Base-by-base conservation (phyloP, 1,140 invertebrate genomes). In the Oncopodura yosiiana region DNA sequence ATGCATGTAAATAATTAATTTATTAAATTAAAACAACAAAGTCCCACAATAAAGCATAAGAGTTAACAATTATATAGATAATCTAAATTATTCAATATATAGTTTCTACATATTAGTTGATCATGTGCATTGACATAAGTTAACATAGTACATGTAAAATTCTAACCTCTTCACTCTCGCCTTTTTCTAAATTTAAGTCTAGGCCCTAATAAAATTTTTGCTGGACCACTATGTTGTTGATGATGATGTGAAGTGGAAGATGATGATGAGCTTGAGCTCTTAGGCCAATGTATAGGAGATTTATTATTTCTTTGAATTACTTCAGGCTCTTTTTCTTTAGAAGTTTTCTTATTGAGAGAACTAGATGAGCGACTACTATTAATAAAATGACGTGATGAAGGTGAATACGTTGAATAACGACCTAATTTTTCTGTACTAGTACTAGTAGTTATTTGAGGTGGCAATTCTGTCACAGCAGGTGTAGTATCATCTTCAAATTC, bases 121-220 rank as follows among this genome's bases (percentile, higher is more conserved):
- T 38, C n/a, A 38, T 39, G 30, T 8, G 30, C 30, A 34, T 34
- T 34, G 14, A 14, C 14, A 8, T 34, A 34, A 34, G 30, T 8
- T 14, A 8, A 34, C 14, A 34, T 14, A 34, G 6, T 34, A 8
- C 6, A 34, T 8, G 14, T 34, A 34, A 14, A 14, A 34, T 8
- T 8, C 14, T 34, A 34, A 34, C 14, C 14, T 34, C 30, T 34
- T 34, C n/a, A n/a, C n/a, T n/a, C n/a, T n/a, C n/a, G n/a, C 43
- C 24, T 55, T 26, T 36, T 48, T 49, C 45, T 39, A 29, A 49
- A 55, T 30, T 55, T 55, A 24, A 55, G 45, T 42, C 53, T 48
- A 9, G 53, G 53, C 8, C 45, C 53, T 19, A 55, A 38, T 12
- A 34, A 44, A 32, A 55, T 55, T 55, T 55, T 55, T 2, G 53